Conservation (phyloP, 2,113 vertebrate genomes). For the Dascyllus trimaculatus region DNA sequence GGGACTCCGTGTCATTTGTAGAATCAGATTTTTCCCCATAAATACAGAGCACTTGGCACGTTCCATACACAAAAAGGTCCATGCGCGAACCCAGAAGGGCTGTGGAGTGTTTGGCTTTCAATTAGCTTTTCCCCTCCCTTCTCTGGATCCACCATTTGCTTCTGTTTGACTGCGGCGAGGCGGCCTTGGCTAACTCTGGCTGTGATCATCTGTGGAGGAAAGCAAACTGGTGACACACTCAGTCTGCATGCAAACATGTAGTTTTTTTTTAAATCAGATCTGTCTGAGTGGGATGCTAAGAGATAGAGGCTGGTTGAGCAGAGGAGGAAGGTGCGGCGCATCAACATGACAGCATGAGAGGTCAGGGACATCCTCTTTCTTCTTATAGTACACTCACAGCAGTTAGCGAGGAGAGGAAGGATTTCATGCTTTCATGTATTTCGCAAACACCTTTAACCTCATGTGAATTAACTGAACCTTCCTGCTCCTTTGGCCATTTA, state of each 20-base stretch:
- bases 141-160: conserved; percentile 46
- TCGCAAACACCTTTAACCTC: conserved; percentile 22
- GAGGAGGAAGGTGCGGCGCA: conserved; percentile 2
- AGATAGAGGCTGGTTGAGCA: background rate
- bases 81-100: conserved; percentile 56
- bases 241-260: conserved; percentile 25
- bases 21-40: conserved; percentile 69
- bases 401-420: conserved; percentile 5
- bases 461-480: conserved; percentile 6
- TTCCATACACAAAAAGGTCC: conserved; percentile 48
- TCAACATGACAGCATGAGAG: conserved; percentile 22
- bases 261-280: conserved; percentile 19
- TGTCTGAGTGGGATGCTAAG: conserved; percentile 22
- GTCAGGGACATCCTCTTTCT: conserved; percentile 19
- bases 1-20: conserved; percentile 75
- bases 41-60: conserved; percentile 76
- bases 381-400: background rate
- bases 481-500: conserved; percentile 17
- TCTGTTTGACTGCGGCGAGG: conserved; percentile 58
- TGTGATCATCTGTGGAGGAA: conserved; percentile 39
- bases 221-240: conserved; percentile 28
- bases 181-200: conserved; percentile 23
- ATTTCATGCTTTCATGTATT: background rate
- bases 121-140: conserved; percentile 69
- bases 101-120: conserved; percentile 78